Base-by-base conservation (phyloP, 23 tunicate species). In the Halocynthia aurantium region DNA sequence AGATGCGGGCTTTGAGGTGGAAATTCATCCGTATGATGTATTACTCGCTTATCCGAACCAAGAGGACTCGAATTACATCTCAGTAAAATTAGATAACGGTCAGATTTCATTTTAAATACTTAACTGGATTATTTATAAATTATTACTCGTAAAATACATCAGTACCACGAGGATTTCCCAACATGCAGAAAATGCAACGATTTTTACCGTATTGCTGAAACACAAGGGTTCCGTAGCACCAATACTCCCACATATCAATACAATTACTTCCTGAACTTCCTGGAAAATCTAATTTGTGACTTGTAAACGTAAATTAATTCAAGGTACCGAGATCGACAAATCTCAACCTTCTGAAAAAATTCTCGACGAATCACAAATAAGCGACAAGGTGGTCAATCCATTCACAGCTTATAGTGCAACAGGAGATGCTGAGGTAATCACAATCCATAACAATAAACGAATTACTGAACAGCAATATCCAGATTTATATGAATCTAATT, bases 11-110 rank as follows among this genome's bases (percentile, higher is more conserved):
- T 55, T 91, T 22, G 82, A 84, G 22, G 85, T 88, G 7, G 71
- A 56, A 49, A 65, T 72, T 50, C 64, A 81, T 53, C 76, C 85
- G 6, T 88, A 88, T 52, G 80, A 88, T 51, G 95, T 88, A 65
- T 57, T 88, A 44, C 89, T 88, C 15, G 84, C 95, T 12, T 88
- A 88, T 56, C 95, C 95, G 6, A 53, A 84, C 5, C 95, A 81
- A 72, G 81, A 73, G 52, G 81, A 84, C 52, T 86, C 89, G 7
- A 80, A 88, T 31, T 72, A 76, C 53, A 83, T 84, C n/a, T 89
- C 83, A 7, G 52, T 88, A 50, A 57, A 73, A 9, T 40, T 70
- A 7, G 7, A 66, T 6, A 69, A 84, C 31, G 87, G 87, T 50
- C 50, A 61, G 17, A 5, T 15, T 72, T 13, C 4, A 58, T 4